A percentile compares a stretch with the other conserved stretches of the same genome.
Evolutionary conservation across 2,888 invertebrate genomes (phyloP).

Genomic region (Epistrophe grossulariae): DNA sequence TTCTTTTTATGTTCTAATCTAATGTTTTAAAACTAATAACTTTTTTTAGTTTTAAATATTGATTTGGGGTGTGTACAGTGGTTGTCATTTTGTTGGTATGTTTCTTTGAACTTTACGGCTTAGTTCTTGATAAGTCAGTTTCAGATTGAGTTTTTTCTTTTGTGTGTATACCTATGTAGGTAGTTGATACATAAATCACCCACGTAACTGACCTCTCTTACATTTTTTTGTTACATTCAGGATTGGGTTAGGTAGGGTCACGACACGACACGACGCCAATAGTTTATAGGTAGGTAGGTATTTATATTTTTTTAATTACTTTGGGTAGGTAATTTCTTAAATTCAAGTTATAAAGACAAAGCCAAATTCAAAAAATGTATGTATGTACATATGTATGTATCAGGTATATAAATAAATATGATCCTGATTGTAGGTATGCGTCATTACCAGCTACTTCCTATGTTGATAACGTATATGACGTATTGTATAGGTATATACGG

Average conservation of each 20-base stretch:
- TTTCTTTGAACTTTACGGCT: neutral
- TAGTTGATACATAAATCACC: neutral
- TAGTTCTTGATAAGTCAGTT: neutral
- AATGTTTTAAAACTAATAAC: neutral
- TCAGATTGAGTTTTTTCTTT: neutral
- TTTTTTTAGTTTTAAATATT: conserved; percentile 9
- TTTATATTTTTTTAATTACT: too few species aligned
- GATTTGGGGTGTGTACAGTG: conserved; percentile 18
- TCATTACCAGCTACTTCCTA: too few species aligned
- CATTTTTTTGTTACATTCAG: conserved; percentile 22
- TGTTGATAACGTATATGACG: too few species aligned
- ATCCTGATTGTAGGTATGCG: too few species aligned
- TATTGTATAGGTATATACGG: too few species aligned
- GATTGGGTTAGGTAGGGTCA: conserved; percentile 31
- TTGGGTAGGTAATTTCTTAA: too few species aligned
- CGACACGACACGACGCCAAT: neutral
- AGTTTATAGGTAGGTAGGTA: too few species aligned
- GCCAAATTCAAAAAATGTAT: too few species aligned
- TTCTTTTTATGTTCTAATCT: neutral
- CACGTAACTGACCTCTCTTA: conserved; percentile 25
- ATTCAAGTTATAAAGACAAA: too few species aligned
- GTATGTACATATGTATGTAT: too few species aligned
- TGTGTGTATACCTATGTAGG: neutral
- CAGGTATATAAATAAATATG: too few species aligned
- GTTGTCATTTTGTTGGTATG: neutral